Conservation (phyloP, 2,113 vertebrate genomes). For the Sylvia atricapilla region DNA sequence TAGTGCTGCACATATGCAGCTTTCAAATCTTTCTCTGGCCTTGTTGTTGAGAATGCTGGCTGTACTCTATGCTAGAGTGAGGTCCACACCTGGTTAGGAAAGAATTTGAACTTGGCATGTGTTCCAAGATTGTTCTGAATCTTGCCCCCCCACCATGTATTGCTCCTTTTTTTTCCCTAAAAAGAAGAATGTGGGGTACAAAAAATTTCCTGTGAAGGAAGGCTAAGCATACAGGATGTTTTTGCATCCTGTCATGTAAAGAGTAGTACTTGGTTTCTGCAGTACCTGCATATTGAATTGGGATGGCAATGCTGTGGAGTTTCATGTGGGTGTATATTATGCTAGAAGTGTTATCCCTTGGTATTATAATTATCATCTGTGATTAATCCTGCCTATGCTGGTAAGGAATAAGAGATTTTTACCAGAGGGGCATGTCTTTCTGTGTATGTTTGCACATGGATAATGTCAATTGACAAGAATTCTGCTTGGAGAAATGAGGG, state of each 20-base stretch:
- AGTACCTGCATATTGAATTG: conserved; percentile 12
- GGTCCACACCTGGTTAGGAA: not conserved
- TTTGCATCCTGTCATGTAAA: not conserved
- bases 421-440: not conserved
- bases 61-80: not conserved
- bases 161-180: not conserved
- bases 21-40: not conserved
- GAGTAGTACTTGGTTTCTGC: not conserved
- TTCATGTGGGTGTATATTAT: conserved; percentile 37
- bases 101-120: not conserved
- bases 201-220: not conserved
- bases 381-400: conserved; percentile 38
- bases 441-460: not conserved
- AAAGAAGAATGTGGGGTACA: not conserved
- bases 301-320: conserved; percentile 32
- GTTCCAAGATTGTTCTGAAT: not conserved
- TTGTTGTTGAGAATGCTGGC: not conserved
- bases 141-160: not conserved
- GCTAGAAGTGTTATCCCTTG: conserved; percentile 33
- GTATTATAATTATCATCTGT: conserved; percentile 51
- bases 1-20: not conserved
- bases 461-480: not conserved
- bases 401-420: conserved; percentile 22
- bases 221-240: not conserved
- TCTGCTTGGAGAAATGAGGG: not conserved